Conservation (phyloP, 2,797 vertebrate species). For the Gouania willdenowi region DNA sequence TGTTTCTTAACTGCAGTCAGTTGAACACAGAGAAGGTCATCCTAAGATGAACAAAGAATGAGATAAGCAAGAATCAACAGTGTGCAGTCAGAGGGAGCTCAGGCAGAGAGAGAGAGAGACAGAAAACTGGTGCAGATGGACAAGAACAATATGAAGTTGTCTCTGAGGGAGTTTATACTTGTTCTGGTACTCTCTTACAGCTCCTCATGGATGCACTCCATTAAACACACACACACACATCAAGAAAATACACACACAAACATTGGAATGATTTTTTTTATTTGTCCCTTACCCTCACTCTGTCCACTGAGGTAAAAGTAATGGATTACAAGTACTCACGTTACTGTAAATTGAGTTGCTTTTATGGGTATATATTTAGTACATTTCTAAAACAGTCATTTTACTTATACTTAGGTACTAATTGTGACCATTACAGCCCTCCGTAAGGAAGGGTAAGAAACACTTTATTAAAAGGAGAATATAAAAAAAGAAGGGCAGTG, state of each 20-base stretch:
- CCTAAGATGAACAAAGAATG: constrained; percentile 46
- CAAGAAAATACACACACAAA: constrained; percentile 18
- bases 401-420: too few species aligned
- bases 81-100: constrained; percentile 9
- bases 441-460: too few species aligned
- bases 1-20: constrained; percentile 39
- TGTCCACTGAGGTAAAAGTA: constrained; percentile 7
- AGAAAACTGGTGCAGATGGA: constrained; percentile 2
- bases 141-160: constrained; percentile 7
- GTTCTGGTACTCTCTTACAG: constrained; percentile 36
- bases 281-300: constrained; percentile 3
- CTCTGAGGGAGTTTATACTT: constrained; percentile 31
- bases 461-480: too few species aligned
- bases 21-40: constrained; percentile 48
- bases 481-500: too few species aligned
- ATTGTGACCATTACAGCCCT: too few species aligned
- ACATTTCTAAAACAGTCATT: too few species aligned
- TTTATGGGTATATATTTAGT: too few species aligned
- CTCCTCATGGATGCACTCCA: constrained; percentile 21
- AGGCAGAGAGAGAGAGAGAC: constrained; percentile 1
- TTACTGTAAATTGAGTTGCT: too few species aligned
- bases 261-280: constrained; percentile 8
- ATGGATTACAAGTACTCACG: too few species aligned
- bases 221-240: constrained; percentile 40
- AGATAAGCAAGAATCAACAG: constrained; percentile 17